Evolutionary conservation across 2,113 vertebrate species (phyloP), one percentile per base, ranked within the genome.

Genomic region (Mesembrinibis cayennensis): DNA sequence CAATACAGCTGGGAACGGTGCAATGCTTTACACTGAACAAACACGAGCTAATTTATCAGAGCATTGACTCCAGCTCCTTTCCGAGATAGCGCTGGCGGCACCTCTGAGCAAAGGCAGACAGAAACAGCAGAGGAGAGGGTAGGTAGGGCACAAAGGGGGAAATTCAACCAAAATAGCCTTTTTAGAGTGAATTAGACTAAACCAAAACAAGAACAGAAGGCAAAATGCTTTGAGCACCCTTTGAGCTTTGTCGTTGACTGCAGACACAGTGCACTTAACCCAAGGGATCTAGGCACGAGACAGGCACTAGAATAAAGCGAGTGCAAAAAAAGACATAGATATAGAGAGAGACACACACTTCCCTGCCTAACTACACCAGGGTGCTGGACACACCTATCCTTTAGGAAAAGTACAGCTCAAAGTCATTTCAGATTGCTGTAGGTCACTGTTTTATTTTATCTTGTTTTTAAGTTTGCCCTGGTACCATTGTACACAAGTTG

Each of bases 1-100:
- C 94, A 95, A 15, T 16, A 5, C 49, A 73, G 73, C 84, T 93
- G 87, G 93, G 90, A 95, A 53, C 0, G 5, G 81, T 38, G 66
- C 3, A 44, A 18, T 70, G 89, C 78, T 91, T 83, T 82, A 34
- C 79, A 16, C 91, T 94, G 94, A 93, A 61, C 84, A 97, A 96
- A 97, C 93, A 97, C 0, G 1, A 73, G 78, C 78, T 91, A 13
- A 77, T 73, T 83, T 5, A 91, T 13, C 93, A 69, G 74, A 13
- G 74, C 84, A 10, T 9, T 69, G 82, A 49, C 84, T 95, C 83
- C 89, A 67, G 61, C 93, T 87, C 89, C 89, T 67, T 69, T 70
- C 66, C 1, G 2, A 93, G 93, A 96, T 79, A 97, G 94, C 1
- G 0, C 79, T 73, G 88, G 90, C 69, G 11, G 84, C 89, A 58